Evolutionary conservation across 2,797 vertebrate species (phyloP).

Genomic region (Chloroceryle inda): DNA sequence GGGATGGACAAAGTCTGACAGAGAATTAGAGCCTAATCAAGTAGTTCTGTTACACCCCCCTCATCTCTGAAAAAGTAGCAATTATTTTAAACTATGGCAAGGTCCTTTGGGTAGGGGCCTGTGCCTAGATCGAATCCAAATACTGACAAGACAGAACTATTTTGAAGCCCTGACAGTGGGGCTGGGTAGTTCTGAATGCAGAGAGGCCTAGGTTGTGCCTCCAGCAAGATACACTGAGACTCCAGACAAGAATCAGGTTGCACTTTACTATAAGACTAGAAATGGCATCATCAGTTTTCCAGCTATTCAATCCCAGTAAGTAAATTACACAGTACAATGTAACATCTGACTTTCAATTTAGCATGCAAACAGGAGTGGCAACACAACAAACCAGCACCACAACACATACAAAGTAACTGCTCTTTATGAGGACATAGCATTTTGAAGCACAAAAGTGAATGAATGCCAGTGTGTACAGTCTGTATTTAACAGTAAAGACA

Average conservation of each 20-base stretch:
- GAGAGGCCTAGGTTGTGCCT: background rate
- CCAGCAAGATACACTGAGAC: background rate
- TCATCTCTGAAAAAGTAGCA: background rate
- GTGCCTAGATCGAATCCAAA: background rate
- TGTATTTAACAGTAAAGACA: background rate
- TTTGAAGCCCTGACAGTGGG: background rate
- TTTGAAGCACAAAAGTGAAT: background rate
- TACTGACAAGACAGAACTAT: background rate
- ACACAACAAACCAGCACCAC: background rate
- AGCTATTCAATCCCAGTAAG: background rate
- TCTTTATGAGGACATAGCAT: background rate
- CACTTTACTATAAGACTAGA: background rate
- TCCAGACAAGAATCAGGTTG: background rate
- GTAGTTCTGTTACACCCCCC: background rate
- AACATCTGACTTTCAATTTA: background rate
- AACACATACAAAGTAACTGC: background rate
- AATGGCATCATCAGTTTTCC: background rate
- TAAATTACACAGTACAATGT: background rate
- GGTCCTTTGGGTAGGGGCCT: background rate
- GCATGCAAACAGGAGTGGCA: background rate
- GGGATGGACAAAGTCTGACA: background rate
- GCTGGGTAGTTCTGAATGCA: background rate
- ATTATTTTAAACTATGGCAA: background rate
- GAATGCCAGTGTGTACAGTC: background rate
- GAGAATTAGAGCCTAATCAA: background rate